Base-by-base conservation (phyloP, 2,888 invertebrate species). In the Atethmia centrago region DNA sequence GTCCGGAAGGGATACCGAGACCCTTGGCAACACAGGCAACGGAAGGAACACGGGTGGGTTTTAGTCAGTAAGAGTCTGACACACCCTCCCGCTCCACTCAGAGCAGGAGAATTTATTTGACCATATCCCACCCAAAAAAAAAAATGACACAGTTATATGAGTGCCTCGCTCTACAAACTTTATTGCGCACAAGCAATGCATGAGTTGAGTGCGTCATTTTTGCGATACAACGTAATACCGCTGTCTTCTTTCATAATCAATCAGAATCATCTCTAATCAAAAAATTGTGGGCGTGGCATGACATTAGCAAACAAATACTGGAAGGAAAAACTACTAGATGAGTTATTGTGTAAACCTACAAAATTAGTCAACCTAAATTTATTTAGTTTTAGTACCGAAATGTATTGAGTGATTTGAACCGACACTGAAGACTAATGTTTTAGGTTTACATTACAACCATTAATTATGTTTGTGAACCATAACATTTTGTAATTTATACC, bases 261-360 rank as follows among this genome's bases (percentile, higher is more conserved):
- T n/a, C n/a, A n/a, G n/a, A 14, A n/a, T 58, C 31, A 31, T 42
- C 2, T 42, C 5, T 68, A 53, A 53, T 75, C 47, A 77, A 16
- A 4, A 25, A 31, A n/a, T 3, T 16, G 40, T 51, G 47, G 40
- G 51, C 53, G 65, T 56, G 51, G 36, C 59, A 36, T 31, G 28
- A 45, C 14, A 28, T 28, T 16, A 45, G 19, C 36, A 68, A 67
- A 56, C 36, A 68, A 67, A 49, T 31, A 56, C 19, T 77, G 0
- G 9, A 21, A 12, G 8, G 28, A 12, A 74, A 64, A 49, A 56
- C 21, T 21, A 49, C 9, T n/a, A 14, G 14, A 14, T 25, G 21
- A 25, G 10, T 58, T 14, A 12, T 5, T 40, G 4, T 47, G n/a
- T 16, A 21, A 40, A n/a, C 7, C 10, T 36, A n/a, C 12, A n/a